Base-by-base conservation (phyloP, 2,888 invertebrate species). In the Cerceris rybyensis region DNA sequence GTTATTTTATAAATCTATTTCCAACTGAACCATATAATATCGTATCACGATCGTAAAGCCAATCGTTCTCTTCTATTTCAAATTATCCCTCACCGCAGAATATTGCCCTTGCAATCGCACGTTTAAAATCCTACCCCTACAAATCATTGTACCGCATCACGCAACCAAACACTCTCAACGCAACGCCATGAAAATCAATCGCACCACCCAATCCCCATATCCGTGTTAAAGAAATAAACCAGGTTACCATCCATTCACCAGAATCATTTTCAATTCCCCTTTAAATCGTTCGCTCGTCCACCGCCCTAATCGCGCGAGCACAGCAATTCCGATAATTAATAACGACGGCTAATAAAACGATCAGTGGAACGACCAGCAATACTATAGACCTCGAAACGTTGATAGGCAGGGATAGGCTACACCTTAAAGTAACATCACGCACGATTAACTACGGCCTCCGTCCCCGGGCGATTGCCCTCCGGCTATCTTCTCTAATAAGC, bases 301-400 rank as follows among this genome's bases (percentile, higher is more conserved):
- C 28, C 28, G 28, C 28, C 28, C 28, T 28, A 28, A 28, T 28
- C 28, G 28, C 28, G 28, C 28, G 28, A 50, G 50, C 9, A n/a
- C 50, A n/a, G 13, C 13, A n/a, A n/a, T 50, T 50, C 28, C 28
- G 13, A 49, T 71, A 75, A 75, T 66, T 61, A 55, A 70, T 57
- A 61, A 71, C 54, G 55, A 41, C 46, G 59, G 63, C 42, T 61
- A 75, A 71, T 67, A 61, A 63, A 67, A 71, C 60, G 66, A 61
- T 60, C 41, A 11, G n/a, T 14, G 13, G 39, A 28, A 65, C 41
- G 7, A 42, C 54, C 16, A 50, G 46, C 60, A 61, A 61, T 75
- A 71, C 57, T 66, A 67, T 71, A 71, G 28, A 28, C 61, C 39
- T 6, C 7, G 41, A 41, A 61, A 52, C 17, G 16, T 66, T 42